phyloP scores from a whole-genome alignment of 2,113 vertebrate species.

The Epinephelus moara region DNA sequence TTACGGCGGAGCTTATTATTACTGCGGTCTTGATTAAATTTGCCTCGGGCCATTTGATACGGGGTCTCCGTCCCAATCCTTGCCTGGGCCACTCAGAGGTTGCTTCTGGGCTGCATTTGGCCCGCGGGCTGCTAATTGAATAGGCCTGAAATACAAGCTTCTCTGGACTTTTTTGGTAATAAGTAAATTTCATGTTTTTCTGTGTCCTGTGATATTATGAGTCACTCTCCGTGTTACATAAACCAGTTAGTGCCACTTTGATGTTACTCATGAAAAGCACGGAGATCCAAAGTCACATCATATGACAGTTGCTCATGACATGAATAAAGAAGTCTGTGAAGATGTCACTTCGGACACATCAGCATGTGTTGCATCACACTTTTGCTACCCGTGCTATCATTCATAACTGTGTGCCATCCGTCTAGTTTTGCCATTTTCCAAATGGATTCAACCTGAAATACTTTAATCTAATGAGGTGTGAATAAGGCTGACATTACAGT shows the following conservation, averaged over 20 bases:
- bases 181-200: conserved; percentile 29
- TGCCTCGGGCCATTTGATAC: too few species aligned
- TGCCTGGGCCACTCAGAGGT: too few species aligned
- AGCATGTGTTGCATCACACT: background rate
- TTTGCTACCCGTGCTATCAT: background rate
- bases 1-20: too few species aligned
- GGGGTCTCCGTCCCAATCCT: too few species aligned
- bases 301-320: background rate
- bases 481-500: conserved; percentile 2
- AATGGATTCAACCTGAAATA: conserved; percentile 5
- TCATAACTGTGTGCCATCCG: background rate
- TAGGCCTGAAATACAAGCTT: background rate
- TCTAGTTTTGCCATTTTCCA: background rate
- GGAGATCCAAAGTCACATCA: conserved; percentile 20
- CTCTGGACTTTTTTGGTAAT: conserved; percentile 4
- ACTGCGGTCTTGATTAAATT: too few species aligned
- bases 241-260: conserved; percentile 31
- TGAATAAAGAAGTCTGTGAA: conserved; percentile 4
- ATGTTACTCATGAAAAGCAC: conserved; percentile 24
- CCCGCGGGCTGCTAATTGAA: too few species aligned
- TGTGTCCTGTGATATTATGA: conserved; percentile 44
- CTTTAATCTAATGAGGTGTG: conserved; percentile 25
- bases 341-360: conserved; percentile 17
- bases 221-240: conserved; percentile 34
- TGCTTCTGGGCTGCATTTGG: too few species aligned